These are phyloP conservation scores for Acanthopleura granulata DNA, from an alignment of 2,888 invertebrate genomes.

Conservation along the genomic window DNA sequence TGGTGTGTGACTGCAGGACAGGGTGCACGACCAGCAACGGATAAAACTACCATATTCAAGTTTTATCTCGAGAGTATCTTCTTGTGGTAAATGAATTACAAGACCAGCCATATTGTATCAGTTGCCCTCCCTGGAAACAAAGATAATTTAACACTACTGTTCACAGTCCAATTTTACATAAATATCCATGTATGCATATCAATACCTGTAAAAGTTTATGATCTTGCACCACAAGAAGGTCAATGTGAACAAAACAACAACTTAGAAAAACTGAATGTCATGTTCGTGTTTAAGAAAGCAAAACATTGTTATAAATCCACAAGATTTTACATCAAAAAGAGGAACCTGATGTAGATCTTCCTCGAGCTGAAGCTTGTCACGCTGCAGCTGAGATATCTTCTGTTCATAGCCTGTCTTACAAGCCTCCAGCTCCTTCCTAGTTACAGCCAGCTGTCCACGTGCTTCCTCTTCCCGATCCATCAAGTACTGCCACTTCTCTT, in stretches of 20 bases:
- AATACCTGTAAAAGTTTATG: too few relatives aligned
- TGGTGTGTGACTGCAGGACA: too few relatives aligned
- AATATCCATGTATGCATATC: too few relatives aligned
- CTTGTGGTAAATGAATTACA: not conserved
- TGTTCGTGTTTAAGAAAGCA: not conserved
- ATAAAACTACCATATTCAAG: too few relatives aligned
- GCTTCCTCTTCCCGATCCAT: constrained; percentile 39
- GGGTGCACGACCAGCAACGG: too few relatives aligned
- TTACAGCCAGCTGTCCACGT: constrained; percentile 37
- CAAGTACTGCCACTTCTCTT: constrained; percentile 39
- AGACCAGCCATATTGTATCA: not conserved
- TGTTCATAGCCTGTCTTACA: constrained; percentile 40
- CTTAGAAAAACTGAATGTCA: not conserved
- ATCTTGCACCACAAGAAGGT: too few relatives aligned
- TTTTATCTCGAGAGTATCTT: too few relatives aligned
- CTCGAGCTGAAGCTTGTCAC: constrained; percentile 41
- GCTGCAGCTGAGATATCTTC: constrained; percentile 39
- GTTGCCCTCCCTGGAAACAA: not conserved
- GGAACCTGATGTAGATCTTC: constrained; percentile 45
- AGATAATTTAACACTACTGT: not conserved
- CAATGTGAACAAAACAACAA: too few relatives aligned
- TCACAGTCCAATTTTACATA: too few relatives aligned
- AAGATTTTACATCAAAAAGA: not conserved
- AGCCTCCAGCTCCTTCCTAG: constrained; percentile 34
- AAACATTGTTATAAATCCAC: too few relatives aligned